Percentiles rank a stretch among this genome's conserved stretches.
phyloP scores from a whole-genome alignment of 2,113 vertebrate species.

The Cyprinus carpio region DNA sequence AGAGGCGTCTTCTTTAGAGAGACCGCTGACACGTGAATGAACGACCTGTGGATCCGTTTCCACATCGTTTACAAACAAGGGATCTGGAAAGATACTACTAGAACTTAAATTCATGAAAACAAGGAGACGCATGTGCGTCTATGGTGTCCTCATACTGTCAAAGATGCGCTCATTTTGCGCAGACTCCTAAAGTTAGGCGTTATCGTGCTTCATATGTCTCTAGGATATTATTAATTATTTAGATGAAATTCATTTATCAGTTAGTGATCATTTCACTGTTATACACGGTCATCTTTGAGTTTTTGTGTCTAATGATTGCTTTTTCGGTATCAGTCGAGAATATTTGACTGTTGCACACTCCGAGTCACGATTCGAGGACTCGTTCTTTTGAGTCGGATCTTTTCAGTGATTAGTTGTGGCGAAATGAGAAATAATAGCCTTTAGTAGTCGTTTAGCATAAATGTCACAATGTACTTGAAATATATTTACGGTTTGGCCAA shows the following conservation, averaged over 20 bases:
- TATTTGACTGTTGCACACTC: slow-evolving; percentile 13
- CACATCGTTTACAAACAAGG: slow-evolving; percentile 52
- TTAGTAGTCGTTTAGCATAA: not conserved
- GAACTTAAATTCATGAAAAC: not conserved
- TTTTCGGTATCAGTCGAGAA: not conserved
- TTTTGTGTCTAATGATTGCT: not conserved
- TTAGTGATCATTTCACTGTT: not conserved
- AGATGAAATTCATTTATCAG: not conserved
- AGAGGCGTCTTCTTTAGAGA: slow-evolving; percentile 62
- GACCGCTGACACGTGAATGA: slow-evolving; percentile 67
- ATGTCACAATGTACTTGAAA: not conserved
- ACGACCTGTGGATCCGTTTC: slow-evolving; percentile 35
- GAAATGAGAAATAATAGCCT: not conserved
- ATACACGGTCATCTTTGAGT: not conserved
- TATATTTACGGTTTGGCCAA: not conserved
- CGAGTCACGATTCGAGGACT: not conserved
- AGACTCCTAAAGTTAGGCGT: not conserved
- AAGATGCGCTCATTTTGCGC: not conserved
- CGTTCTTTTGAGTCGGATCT: slow-evolving; percentile 14
- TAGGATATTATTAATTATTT: not conserved
- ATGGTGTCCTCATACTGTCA: not conserved
- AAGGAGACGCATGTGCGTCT: not conserved
- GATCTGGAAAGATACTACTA: not conserved
- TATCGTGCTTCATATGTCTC: not conserved
- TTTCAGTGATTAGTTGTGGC: not conserved